Evolutionary conservation across 1,140 invertebrate genomes (phyloP).

Genomic region (Bradysia coprophila): DNA sequence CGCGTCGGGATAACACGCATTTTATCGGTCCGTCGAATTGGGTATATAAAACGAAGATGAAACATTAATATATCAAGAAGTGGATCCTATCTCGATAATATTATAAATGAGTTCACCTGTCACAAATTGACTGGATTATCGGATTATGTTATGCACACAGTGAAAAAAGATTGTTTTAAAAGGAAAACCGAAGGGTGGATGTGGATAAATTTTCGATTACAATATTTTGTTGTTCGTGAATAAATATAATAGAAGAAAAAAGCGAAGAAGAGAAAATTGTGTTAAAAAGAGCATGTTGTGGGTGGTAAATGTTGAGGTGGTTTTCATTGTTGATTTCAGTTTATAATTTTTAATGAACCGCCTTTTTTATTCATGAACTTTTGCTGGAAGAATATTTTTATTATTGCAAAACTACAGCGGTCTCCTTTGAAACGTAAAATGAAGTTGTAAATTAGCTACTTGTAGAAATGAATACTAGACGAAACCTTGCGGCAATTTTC

Average conservation of each 20-base stretch:
- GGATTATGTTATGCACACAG: not conserved
- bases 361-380: too few relatives aligned
- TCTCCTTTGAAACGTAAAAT: too few relatives aligned
- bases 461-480: too few relatives aligned
- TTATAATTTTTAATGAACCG: too few relatives aligned
- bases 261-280: not conserved
- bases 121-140: not conserved
- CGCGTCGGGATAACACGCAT: not conserved
- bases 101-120: not conserved
- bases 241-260: not conserved
- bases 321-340: too few relatives aligned
- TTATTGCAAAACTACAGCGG: too few relatives aligned
- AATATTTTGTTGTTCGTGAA: not conserved
- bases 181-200: not conserved
- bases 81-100: not conserved
- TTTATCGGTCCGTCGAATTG: not conserved
- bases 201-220: not conserved
- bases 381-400: too few relatives aligned
- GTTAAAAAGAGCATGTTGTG: not conserved
- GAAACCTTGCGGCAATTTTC: too few relatives aligned
- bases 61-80: too few relatives aligned
- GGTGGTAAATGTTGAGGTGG: not conserved
- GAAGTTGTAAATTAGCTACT: too few relatives aligned
- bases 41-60: not conserved
- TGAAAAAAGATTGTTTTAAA: too few relatives aligned